Evolutionary conservation across 2,888 invertebrate genomes (phyloP).

Genomic region (Argyresthia albistria): DNA sequence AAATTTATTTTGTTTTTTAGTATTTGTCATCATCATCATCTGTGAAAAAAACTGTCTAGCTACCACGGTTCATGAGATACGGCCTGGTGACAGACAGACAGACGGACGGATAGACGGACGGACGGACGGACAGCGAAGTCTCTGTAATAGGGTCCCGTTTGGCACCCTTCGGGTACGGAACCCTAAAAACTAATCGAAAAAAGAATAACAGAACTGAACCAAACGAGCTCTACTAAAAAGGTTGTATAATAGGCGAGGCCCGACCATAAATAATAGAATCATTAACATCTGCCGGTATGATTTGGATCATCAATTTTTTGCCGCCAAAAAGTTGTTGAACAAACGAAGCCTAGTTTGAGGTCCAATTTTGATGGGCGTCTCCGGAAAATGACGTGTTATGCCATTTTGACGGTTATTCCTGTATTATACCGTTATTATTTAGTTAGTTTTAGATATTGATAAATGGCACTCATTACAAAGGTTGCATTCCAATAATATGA

Average conservation of each 20-base stretch:
- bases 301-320: conserved; percentile 56
- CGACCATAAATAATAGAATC: conserved; percentile 68
- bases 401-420: conserved; percentile 45
- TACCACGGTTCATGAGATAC: too few species aligned
- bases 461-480: background rate
- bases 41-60: too few species aligned
- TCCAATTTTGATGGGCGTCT: conserved; percentile 35
- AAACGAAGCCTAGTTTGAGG: conserved; percentile 20
- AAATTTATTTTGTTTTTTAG: too few species aligned
- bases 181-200: conserved; percentile 12
- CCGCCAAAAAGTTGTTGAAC: conserved; percentile 27
- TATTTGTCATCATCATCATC: too few species aligned
- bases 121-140: too few species aligned
- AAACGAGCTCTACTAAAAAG: conserved; percentile 13
- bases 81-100: too few species aligned
- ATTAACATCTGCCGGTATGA: conserved; percentile 68
- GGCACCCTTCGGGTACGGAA: too few species aligned
- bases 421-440: conserved; percentile 27
- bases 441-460: conserved; percentile 16
- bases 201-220: background rate
- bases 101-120: too few species aligned
- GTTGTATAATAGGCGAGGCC: conserved; percentile 39
- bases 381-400: conserved; percentile 37
- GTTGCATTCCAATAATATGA: too few species aligned
- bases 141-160: too few species aligned